Percentiles rank a stretch among this genome's conserved stretches.
These are phyloP conservation scores for Physeter macrocephalus DNA, from an alignment of 2,113 vertebrate species.

Conservation along the genomic window DNA sequence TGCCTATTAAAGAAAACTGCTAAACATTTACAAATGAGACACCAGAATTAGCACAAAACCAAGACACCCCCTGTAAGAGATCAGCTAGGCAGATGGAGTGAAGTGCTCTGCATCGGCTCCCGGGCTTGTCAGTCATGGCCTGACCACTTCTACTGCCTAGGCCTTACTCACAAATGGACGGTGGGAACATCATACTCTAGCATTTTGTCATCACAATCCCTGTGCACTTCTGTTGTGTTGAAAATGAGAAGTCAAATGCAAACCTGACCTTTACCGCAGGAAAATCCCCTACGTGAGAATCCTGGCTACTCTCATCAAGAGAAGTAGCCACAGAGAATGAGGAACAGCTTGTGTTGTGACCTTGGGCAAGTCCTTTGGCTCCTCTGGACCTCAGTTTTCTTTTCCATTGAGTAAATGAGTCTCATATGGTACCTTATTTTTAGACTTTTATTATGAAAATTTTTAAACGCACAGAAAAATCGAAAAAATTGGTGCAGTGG, in stretches of 20 bases:
- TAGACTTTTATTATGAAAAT: background rate
- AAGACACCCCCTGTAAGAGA: background rate
- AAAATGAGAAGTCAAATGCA: background rate
- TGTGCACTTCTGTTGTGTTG: background rate
- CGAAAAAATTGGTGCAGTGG: background rate
- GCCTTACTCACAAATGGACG: background rate
- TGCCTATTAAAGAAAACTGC: background rate
- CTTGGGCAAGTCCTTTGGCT: background rate
- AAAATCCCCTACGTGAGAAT: background rate
- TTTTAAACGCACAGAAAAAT: background rate
- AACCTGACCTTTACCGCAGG: background rate
- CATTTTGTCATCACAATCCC: background rate
- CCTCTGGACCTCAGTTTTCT: background rate
- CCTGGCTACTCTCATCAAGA: background rate
- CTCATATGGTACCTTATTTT: background rate
- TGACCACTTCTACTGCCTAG: too few relatives aligned
- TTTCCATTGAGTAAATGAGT: background rate
- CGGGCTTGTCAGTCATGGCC: too few relatives aligned
- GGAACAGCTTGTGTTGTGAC: background rate
- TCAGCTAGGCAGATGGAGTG: background rate
- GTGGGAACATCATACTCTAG: background rate
- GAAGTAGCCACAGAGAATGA: background rate
- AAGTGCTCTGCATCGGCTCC: background rate
- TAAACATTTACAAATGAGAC: background rate
- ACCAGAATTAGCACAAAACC: background rate